Evolutionary conservation across 2,888 invertebrate species (phyloP).

Genomic region (Slavum lentiscoides): DNA sequence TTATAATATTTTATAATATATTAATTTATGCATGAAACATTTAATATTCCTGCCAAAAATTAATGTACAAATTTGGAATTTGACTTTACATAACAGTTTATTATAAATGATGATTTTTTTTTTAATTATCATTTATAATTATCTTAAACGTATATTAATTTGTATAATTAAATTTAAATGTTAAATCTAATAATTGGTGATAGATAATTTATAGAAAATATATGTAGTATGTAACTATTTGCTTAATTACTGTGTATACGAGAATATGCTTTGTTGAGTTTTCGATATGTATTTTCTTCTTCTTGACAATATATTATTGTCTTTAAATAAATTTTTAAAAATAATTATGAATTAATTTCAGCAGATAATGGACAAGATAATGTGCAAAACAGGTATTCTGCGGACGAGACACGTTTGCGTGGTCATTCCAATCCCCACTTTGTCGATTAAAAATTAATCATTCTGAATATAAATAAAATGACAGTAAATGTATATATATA

Average conservation of each 20-base stretch:
- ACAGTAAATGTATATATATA: background rate
- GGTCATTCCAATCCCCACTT: conserved; percentile 50
- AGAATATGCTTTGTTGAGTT: conserved; percentile 8
- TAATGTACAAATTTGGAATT: no score
- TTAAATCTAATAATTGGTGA: conserved; percentile 1
- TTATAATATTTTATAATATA: background rate
- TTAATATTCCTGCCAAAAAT: background rate
- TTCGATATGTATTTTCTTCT: background rate
- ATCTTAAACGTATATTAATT: no score
- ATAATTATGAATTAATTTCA: conserved; percentile 40
- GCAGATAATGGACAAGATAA: conserved; percentile 38
- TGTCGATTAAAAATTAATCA: conserved; percentile 23
- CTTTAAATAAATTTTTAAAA: background rate
- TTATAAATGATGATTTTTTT: no score
- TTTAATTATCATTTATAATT: no score
- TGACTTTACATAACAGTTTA: no score
- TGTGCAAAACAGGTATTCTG: conserved; percentile 22
- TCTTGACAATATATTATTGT: background rate
- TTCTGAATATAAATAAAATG: background rate
- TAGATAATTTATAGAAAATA: background rate
- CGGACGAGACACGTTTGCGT: conserved; percentile 41
- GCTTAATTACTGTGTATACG: background rate
- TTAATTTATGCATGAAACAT: background rate
- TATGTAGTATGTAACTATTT: background rate
- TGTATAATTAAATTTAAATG: no score